phyloP scores from a whole-genome alignment of 2,113 vertebrate genomes.

The Notarius quadriscutis region DNA sequence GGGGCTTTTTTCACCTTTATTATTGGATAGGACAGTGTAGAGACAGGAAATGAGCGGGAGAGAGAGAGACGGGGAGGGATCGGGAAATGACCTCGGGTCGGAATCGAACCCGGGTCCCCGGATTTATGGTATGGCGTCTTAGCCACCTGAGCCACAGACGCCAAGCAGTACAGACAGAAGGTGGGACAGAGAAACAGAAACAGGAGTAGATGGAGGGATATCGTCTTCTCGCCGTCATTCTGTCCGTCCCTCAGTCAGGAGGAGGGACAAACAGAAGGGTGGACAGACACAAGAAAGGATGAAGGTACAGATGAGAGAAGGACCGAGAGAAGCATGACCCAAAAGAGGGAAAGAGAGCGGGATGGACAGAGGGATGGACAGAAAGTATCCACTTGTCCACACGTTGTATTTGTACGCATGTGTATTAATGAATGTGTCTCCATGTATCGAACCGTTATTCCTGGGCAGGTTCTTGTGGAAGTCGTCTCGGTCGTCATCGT shows the following conservation, averaged over 20 bases:
- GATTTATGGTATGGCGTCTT: too few species aligned
- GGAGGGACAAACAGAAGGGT: not conserved
- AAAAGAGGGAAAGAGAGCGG: not conserved
- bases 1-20: too few species aligned
- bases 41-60: too few species aligned
- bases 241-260: too few species aligned
- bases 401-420: not conserved
- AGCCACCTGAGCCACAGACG: too few species aligned
- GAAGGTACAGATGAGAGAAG: not conserved
- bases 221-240: too few species aligned
- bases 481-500: slow-evolving; percentile 92
- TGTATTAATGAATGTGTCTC: not conserved
- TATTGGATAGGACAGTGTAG: too few species aligned
- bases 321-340: not conserved
- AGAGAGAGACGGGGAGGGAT: too few species aligned
- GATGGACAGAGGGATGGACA: not conserved
- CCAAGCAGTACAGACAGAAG: not conserved
- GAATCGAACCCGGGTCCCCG: too few species aligned
- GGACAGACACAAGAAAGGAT: too few species aligned
- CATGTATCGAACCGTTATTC: slow-evolving; percentile 73
- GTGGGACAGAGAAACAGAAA: not conserved
- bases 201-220: not conserved
- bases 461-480: slow-evolving; percentile 96
- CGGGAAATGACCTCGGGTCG: too few species aligned
- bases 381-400: not conserved